Evolutionary conservation across 2,797 vertebrate genomes (phyloP).

Genomic region (Cichlasoma orientale): DNA sequence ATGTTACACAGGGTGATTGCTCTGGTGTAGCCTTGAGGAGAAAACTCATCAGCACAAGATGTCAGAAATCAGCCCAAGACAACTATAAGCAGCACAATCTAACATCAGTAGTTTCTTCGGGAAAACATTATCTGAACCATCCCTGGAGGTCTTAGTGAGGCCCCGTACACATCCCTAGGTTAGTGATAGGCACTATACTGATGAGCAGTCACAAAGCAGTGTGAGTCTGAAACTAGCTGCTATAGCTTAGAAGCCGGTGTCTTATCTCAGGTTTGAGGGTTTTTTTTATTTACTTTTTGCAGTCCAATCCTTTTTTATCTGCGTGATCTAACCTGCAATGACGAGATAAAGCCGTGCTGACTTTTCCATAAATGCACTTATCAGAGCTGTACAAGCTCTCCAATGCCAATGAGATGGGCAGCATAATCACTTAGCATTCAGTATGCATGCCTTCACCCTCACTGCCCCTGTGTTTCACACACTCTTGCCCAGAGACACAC

Average conservation of each 20-base stretch:
- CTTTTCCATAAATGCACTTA: conserved; percentile 83
- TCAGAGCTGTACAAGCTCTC: conserved; percentile 76
- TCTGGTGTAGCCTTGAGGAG: conserved; percentile 28
- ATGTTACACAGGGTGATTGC: conserved; percentile 51
- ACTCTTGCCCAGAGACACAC: conserved; percentile 48
- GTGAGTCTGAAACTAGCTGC: conserved; percentile 53
- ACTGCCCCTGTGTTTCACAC: conserved; percentile 51
- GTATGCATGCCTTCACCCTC: conserved; percentile 66
- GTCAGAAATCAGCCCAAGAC: conserved; percentile 52
- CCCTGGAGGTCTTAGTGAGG: conserved; percentile 36
- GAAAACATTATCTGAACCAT: conserved; percentile 57
- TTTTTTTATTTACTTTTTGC: conserved; percentile 69
- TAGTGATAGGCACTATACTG: conserved; percentile 52
- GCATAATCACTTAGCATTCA: conserved; percentile 74
- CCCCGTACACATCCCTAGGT: conserved; percentile 44
- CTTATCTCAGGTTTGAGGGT: conserved; percentile 69
- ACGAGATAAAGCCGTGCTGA: conserved; percentile 79
- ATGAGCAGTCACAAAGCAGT: conserved; percentile 56
- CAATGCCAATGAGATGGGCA: conserved; percentile 76
- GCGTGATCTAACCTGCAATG: conserved; percentile 80
- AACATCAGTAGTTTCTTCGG: conserved; percentile 54
- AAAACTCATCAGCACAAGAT: conserved; percentile 32
- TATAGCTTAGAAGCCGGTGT: conserved; percentile 48
- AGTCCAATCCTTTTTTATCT: conserved; percentile 79
- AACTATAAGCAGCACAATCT: conserved; percentile 50